Percentiles rank a stretch among this genome's conserved stretches.
These are phyloP conservation scores for Lathamus discolor DNA, from an alignment of 2,113 vertebrate species.

Conservation along the genomic window DNA sequence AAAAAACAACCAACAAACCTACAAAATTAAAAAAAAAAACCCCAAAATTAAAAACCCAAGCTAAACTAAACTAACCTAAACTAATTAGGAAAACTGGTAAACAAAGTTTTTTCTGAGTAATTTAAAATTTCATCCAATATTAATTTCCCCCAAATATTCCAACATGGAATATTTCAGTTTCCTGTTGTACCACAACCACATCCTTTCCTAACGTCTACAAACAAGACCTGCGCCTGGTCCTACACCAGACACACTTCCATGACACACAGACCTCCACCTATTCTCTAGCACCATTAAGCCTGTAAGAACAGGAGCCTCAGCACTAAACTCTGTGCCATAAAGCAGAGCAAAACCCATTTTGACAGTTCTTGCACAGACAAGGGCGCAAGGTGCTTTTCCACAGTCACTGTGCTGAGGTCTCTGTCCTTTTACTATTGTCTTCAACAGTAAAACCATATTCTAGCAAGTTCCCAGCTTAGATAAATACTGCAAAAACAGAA, in stretches of 20 bases:
- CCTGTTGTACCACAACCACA: accelerated
- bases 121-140: not conserved
- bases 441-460: not conserved
- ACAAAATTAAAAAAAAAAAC: not conserved
- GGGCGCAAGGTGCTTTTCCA: not conserved
- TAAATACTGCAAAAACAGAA: not conserved
- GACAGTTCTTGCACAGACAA: not conserved
- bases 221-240: not conserved
- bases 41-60: too few relatives aligned
- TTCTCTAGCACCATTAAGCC: not conserved
- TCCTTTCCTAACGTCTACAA: accelerated
- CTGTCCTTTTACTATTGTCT: not conserved
- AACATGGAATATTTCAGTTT: not conserved
- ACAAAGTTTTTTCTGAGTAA: not conserved
- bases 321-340: accelerated
- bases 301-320: not conserved
- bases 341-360: not conserved
- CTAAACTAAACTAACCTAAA: not conserved
- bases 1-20: too few relatives aligned
- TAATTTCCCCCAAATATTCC: not conserved
- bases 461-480: not conserved
- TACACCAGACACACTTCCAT: not conserved
- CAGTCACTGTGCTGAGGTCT: not conserved
- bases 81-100: not conserved
- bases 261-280: not conserved